Percentiles rank a stretch among this genome's conserved stretches.
phyloP scores from a whole-genome alignment of 2,113 vertebrate genomes.

The Phyllopteryx taeniolatus region DNA sequence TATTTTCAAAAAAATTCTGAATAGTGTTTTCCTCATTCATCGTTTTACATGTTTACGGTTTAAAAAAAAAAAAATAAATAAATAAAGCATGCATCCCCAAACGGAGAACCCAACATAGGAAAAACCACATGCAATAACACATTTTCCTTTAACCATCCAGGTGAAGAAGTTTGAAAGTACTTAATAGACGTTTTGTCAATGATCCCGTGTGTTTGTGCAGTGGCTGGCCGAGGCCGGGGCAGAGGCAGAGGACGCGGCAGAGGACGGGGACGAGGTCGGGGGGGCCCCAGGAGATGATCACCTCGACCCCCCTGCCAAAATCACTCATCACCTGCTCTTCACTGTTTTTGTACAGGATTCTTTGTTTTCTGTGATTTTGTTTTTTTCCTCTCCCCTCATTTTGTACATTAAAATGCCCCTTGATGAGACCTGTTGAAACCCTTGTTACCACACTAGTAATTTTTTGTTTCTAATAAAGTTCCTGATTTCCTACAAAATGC shows the following conservation, averaged over 20 bases:
- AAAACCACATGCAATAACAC: neutral
- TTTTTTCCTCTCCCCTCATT: constrained; percentile 33
- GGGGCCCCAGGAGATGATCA: constrained; percentile 90
- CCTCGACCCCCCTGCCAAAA: neutral
- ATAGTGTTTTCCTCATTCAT: too few species aligned
- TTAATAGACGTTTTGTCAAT: neutral
- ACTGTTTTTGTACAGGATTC: constrained; percentile 82
- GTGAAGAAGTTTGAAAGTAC: neutral
- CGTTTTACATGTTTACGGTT: too few species aligned
- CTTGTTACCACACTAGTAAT: neutral
- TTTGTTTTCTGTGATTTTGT: constrained; percentile 43
- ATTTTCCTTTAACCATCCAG: neutral
- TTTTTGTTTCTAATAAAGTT: neutral
- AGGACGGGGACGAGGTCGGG: constrained; percentile 85
- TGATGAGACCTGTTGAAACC: neutral
- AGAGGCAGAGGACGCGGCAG: constrained; percentile 88
- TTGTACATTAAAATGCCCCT: constrained; percentile 74
- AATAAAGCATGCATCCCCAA: too few species aligned
- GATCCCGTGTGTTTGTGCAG: constrained; percentile 55
- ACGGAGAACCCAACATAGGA: too few species aligned
- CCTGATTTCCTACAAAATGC: neutral
- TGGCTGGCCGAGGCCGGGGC: constrained; percentile 92
- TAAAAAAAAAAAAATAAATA: too few species aligned
- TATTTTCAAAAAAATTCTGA: too few species aligned
- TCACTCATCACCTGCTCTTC: constrained; percentile 31